Conservation (phyloP, 2,797 vertebrate species). For the Sternarchorhynchus goeldii region DNA sequence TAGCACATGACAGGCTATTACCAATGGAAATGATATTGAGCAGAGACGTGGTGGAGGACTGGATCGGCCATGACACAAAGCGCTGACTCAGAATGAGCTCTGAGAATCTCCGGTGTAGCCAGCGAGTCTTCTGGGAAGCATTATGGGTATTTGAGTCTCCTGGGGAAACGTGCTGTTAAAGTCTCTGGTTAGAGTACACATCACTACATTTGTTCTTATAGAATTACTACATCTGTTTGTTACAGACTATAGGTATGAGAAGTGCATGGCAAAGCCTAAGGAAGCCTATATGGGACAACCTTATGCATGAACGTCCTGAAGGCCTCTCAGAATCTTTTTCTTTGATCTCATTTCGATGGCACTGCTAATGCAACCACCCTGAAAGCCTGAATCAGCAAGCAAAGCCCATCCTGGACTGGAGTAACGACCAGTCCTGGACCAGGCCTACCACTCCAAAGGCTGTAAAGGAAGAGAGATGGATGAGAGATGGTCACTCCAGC, state of each 20-base stretch:
- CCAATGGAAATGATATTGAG: conserved; percentile 50
- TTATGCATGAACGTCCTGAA: no score
- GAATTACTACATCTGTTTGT: not conserved
- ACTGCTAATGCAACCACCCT: no score
- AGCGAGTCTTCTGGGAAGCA: not conserved
- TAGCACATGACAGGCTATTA: conserved; percentile 49
- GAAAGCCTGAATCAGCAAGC: no score
- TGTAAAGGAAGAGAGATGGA: not conserved
- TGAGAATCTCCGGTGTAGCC: conserved; percentile 26
- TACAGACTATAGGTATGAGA: no score
- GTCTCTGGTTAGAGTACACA: not conserved
- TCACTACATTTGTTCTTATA: not conserved
- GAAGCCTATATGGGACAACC: no score
- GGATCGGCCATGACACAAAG: conserved; percentile 3
- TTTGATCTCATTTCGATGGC: no score
- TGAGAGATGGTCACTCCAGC: conserved; percentile 19
- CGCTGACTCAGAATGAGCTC: conserved; percentile 44
- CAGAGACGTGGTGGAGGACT: conserved; percentile 20
- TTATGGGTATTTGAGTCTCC: conserved; percentile 16
- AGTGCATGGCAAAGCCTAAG: no score
- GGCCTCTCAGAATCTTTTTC: no score
- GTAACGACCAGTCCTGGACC: no score
- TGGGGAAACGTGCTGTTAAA: not conserved
- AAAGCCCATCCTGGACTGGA: no score
- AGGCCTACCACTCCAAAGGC: no score